phyloP scores from a whole-genome alignment of 2,888 invertebrate species.

The Pherbina coryleti region DNA sequence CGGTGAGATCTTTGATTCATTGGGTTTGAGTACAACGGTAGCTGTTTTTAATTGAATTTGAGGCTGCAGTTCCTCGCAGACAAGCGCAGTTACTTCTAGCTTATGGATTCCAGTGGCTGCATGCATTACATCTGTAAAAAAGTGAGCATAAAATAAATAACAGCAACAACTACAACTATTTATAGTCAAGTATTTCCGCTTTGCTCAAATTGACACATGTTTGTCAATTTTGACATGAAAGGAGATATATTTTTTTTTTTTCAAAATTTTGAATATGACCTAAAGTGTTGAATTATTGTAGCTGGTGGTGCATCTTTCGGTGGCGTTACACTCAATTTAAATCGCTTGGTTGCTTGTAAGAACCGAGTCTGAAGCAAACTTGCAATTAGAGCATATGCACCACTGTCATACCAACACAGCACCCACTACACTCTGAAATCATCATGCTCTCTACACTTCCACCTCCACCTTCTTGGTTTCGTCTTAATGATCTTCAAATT shows the following conservation, averaged over 20 bases:
- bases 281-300: background rate
- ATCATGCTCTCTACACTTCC: background rate
- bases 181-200: background rate
- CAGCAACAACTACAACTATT: background rate
- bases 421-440: background rate
- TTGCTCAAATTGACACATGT: background rate
- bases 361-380: conserved; percentile 28
- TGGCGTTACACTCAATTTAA: conserved; percentile 1
- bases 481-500: background rate
- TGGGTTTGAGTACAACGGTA: conserved; percentile 83
- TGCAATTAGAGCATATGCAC: conserved; percentile 19
- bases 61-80: conserved; percentile 84
- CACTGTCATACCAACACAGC: background rate
- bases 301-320: background rate
- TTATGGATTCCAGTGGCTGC: conserved; percentile 81
- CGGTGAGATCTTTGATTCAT: conserved; percentile 84
- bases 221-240: background rate
- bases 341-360: background rate
- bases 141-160: conserved; percentile 49
- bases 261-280: background rate
- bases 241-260: background rate
- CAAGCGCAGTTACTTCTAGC: conserved; percentile 77
- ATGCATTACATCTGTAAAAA: conserved; percentile 75
- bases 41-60: conserved; percentile 80
- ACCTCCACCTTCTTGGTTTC: background rate